Evolutionary conservation across 1,140 invertebrate species (phyloP).

Genomic region (Neocloeon triangulifer): DNA sequence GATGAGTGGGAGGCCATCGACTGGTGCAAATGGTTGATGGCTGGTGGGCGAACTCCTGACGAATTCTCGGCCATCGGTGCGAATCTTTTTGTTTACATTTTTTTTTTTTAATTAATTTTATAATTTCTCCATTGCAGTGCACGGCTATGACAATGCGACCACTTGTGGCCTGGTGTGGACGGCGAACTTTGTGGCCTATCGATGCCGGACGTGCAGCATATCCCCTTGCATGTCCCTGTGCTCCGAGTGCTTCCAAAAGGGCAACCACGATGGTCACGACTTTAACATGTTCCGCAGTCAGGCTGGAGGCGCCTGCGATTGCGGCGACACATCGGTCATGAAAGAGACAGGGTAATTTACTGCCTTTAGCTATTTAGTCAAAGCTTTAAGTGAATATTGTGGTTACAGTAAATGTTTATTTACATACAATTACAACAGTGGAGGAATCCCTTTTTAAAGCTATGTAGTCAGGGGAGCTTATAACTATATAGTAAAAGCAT

Average conservation of each 20-base stretch:
- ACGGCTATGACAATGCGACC: constrained; percentile 83
- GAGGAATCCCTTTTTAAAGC: too few species aligned
- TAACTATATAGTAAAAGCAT: too few species aligned
- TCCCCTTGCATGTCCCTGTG: constrained; percentile 98
- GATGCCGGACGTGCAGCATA: constrained; percentile 92
- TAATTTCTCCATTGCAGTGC: constrained; percentile 41
- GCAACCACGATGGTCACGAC: constrained; percentile 90
- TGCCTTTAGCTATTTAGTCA: too few species aligned
- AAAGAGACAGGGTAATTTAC: constrained; percentile 72
- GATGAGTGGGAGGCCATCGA: constrained; percentile 81
- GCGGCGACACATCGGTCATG: constrained; percentile 93
- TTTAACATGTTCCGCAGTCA: constrained; percentile 98
- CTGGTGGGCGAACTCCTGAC: constrained; percentile 71
- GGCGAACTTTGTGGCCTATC: constrained; percentile 90
- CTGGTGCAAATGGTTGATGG: constrained; percentile 83
- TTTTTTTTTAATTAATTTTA: background rate
- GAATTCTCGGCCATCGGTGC: constrained; percentile 72
- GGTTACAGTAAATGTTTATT: too few species aligned
- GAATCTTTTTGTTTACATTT: constrained; percentile 9
- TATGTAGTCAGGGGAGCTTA: too few species aligned
- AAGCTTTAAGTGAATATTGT: too few species aligned
- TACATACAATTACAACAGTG: too few species aligned
- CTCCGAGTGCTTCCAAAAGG: constrained; percentile 90
- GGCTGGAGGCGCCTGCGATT: constrained; percentile 93
- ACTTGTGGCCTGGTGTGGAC: constrained; percentile 97